These are phyloP conservation scores for Chrysemys picta DNA, from an alignment of 2,113 vertebrate species.

Conservation along the genomic window DNA sequence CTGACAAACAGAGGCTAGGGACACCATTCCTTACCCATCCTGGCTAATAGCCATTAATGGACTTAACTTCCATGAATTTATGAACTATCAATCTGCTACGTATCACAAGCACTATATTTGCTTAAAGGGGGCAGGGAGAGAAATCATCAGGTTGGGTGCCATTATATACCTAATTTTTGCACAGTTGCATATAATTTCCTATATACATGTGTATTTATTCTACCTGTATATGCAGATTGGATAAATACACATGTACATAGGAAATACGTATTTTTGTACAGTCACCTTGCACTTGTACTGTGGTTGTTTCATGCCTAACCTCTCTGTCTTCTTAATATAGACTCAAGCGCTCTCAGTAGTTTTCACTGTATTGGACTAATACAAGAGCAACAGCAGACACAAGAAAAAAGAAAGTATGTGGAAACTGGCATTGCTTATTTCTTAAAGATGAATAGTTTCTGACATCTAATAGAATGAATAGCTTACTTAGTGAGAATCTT, in stretches of 20 bases:
- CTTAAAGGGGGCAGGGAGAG: not conserved
- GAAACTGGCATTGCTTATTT: not conserved
- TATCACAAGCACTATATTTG: not conserved
- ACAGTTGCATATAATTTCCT: not conserved
- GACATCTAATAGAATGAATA: not conserved
- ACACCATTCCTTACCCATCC: too few relatives aligned
- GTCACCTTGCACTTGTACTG: not conserved
- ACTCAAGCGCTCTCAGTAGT: not conserved
- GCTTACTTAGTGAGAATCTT: constrained; percentile 61
- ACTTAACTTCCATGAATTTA: too few relatives aligned
- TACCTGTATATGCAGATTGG: not conserved
- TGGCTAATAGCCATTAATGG: too few relatives aligned
- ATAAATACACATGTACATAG: not conserved
- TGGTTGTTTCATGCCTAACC: not conserved
- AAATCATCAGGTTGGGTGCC: not conserved
- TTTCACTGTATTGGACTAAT: not conserved
- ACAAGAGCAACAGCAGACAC: not conserved
- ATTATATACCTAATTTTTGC: not conserved
- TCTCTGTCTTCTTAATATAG: not conserved
- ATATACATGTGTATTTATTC: not conserved
- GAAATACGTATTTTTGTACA: not conserved
- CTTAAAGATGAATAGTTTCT: constrained; percentile 4
- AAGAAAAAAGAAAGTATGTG: not conserved
- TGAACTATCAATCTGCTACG: not conserved
- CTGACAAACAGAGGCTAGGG: too few relatives aligned